Percentiles rank a stretch among this genome's conserved stretches.
phyloP scores from a whole-genome alignment of 2,888 invertebrate species.

The Nomada ferruginata region DNA sequence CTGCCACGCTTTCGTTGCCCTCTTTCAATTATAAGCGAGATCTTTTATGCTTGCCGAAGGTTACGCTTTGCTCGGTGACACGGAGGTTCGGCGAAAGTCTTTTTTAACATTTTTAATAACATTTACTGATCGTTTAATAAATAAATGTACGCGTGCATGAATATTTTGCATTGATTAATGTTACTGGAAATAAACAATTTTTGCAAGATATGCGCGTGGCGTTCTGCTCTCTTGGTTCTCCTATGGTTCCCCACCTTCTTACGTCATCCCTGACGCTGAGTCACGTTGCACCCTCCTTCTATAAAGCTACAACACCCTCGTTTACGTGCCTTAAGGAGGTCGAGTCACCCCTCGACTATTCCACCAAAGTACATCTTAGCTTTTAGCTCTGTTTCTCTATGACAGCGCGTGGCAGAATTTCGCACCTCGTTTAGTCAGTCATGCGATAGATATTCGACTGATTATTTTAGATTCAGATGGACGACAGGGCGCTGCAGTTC shows the following conservation, averaged over 20 bases:
- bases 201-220: conserved; percentile 23
- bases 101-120: too few relatives aligned
- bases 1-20: neutral
- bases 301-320: conserved; percentile 61
- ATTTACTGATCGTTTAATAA: too few relatives aligned
- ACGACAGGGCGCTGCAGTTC: too few relatives aligned
- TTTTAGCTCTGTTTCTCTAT: neutral
- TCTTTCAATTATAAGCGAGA: neutral
- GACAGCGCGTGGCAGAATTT: conserved; percentile 15
- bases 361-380: neutral
- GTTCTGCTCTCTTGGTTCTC: conserved; percentile 8
- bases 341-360: conserved; percentile 22
- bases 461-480: too few relatives aligned
- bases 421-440: neutral
- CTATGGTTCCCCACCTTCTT: conserved; percentile 49
- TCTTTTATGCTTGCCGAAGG: too few relatives aligned
- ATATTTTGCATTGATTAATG: too few relatives aligned
- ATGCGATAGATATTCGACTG: neutral
- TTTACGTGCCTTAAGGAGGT: conserved; percentile 26
- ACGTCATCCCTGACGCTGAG: conserved; percentile 66
- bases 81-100: too few relatives aligned
- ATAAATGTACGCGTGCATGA: too few relatives aligned
- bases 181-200: conserved; percentile 11
- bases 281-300: conserved; percentile 57
- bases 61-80: neutral